A percentile compares a stretch with the other conserved stretches of the same genome.
Evolutionary conservation across 2,113 vertebrate species (phyloP).

Genomic region (Callospermophilus lateralis): DNA sequence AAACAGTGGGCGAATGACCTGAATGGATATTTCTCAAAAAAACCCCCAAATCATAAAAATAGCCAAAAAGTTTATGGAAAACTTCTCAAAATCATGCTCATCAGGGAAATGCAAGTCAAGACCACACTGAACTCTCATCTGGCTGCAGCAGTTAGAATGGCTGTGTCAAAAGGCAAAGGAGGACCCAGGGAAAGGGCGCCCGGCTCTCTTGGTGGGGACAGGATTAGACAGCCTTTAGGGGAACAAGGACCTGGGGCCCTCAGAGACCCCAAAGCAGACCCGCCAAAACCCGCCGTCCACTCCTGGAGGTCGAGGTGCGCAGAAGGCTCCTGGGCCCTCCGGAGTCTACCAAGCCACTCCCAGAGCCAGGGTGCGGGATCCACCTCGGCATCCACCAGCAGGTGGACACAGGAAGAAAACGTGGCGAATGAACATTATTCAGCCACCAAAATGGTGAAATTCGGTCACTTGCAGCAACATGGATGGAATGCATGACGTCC

Average conservation of each 20-base stretch:
- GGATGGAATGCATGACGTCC: neutral
- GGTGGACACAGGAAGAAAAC: rapidly evolving
- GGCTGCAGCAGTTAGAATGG: neutral
- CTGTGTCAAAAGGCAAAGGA: too few species aligned
- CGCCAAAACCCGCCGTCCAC: neutral
- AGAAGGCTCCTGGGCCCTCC: too few species aligned
- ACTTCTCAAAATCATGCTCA: rapidly evolving
- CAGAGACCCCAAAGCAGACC: neutral
- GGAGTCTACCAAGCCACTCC: too few species aligned
- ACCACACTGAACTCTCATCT: too few species aligned
- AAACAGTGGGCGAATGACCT: too few species aligned
- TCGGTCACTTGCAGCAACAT: too few species aligned
- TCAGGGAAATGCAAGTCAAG: too few species aligned
- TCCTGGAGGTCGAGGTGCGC: too few species aligned
- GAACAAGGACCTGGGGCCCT: neutral
- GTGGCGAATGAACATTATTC: rapidly evolving
- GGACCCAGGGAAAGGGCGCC: neutral
- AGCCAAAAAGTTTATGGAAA: rapidly evolving
- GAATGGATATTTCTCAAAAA: neutral
- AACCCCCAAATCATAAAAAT: too few species aligned
- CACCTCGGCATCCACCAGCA: rapidly evolving
- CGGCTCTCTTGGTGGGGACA: neutral
- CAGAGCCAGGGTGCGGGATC: rapidly evolving
- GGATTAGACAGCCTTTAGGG: rapidly evolving
- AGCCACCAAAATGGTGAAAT: neutral